These are phyloP conservation scores for Bucco capensis DNA, from an alignment of 2,113 vertebrate species.

Conservation along the genomic window DNA sequence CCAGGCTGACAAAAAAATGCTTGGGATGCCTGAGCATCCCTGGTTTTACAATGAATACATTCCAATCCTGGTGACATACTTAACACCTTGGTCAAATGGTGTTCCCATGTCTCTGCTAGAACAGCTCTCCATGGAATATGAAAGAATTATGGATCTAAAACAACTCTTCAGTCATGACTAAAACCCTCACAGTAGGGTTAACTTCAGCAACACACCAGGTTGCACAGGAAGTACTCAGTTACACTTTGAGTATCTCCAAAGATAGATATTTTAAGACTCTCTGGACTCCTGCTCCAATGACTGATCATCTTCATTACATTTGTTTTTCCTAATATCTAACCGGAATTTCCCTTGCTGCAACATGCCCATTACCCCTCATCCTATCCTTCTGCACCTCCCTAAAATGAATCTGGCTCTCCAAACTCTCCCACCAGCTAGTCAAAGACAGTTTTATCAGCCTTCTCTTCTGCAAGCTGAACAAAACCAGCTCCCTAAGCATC, in stretches of 20 bases:
- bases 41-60: neutral
- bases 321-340: neutral
- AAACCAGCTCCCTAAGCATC: neutral
- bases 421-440: neutral
- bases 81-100: neutral
- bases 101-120: neutral
- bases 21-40: neutral
- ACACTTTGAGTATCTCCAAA: neutral
- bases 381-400: rapidly evolving
- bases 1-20: neutral
- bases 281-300: neutral
- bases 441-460: neutral
- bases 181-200: neutral
- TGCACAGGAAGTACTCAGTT: neutral
- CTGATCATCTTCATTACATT: neutral
- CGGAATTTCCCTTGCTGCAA: neutral
- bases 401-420: neutral
- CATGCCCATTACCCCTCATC: neutral
- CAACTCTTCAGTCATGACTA: neutral
- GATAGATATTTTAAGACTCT: neutral
- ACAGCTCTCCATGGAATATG: rapidly evolving
- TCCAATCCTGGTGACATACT: neutral
- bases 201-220: neutral
- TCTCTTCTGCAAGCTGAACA: neutral
- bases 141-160: neutral